phyloP scores from a whole-genome alignment of 2,113 vertebrate species.

The Burhinus oedicnemus region DNA sequence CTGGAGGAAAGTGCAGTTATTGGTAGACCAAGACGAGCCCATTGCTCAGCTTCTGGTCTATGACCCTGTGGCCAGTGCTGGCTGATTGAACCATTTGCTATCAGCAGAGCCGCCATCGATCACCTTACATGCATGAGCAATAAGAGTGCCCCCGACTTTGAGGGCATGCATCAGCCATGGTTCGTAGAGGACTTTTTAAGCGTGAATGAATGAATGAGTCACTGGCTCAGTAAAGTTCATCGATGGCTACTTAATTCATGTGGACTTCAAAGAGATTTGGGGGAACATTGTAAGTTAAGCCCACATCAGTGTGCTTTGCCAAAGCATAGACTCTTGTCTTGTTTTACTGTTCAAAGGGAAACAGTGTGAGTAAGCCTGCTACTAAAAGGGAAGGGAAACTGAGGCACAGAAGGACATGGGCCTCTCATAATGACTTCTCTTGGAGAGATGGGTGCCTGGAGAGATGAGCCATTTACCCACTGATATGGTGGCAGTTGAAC shows the following conservation, averaged over 20 bases:
- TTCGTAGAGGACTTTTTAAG: background rate
- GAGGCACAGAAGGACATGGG: background rate
- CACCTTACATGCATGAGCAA: background rate
- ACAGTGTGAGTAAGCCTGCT: background rate
- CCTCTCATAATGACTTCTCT: accelerated
- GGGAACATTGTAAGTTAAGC: background rate
- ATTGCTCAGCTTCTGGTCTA: background rate
- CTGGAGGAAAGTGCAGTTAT: background rate
- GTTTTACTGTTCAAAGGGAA: background rate
- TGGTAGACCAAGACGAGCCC: background rate
- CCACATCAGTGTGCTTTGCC: background rate
- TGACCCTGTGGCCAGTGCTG: background rate
- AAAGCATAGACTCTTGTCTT: background rate
- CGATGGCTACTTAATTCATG: background rate
- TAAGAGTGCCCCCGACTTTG: background rate
- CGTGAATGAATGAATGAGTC: background rate
- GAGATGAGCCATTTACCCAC: background rate
- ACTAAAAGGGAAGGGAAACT: background rate
- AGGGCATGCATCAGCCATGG: background rate
- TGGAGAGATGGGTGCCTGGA: background rate
- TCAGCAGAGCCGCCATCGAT: background rate
- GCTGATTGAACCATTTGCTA: background rate
- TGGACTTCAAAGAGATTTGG: background rate
- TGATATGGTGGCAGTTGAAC: background rate
- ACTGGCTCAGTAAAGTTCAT: background rate